Percentiles rank a stretch among this genome's conserved stretches.
Conservation (phyloP, 2,797 vertebrate species). For the Melanotaenia maccullochi region DNA sequence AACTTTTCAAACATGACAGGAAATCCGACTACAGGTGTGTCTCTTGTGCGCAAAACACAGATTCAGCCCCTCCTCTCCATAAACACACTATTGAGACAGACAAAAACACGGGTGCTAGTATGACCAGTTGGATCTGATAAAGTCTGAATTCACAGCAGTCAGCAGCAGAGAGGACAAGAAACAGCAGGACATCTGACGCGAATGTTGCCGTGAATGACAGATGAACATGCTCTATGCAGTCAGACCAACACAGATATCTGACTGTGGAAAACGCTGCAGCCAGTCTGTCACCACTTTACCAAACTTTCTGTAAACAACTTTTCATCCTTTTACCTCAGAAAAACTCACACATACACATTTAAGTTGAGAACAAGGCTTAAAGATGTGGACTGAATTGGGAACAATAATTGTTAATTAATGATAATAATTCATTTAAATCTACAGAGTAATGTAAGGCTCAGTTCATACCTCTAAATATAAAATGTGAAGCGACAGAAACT, state of each 20-base stretch:
- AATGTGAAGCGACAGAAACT: neutral
- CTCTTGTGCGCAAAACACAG: too few relatives aligned
- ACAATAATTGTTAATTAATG: neutral
- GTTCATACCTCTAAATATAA: too few relatives aligned
- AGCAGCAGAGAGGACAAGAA: neutral
- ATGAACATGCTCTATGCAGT: too few relatives aligned
- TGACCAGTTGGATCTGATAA: neutral
- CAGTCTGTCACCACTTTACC: neutral
- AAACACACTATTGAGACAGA: neutral
- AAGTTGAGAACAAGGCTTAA: neutral
- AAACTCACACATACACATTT: neutral
- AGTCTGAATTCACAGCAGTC: neutral
- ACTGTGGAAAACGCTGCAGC: neutral
- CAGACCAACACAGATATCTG: neutral
- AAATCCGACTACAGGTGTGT: too few relatives aligned
- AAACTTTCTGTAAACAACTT: neutral
- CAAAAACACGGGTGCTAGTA: neutral
- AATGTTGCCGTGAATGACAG: too few relatives aligned
- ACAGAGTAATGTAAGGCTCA: neutral
- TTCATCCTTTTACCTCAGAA: neutral
- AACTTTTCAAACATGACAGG: too few relatives aligned
- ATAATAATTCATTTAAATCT: neutral
- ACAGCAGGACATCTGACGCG: neutral
- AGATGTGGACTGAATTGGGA: neutral
- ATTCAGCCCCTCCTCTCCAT: too few relatives aligned